A percentile compares a stretch with the other conserved stretches of the same genome.
Conservation (phyloP, 2,888 invertebrate species). For the Idaea dimidiata region DNA sequence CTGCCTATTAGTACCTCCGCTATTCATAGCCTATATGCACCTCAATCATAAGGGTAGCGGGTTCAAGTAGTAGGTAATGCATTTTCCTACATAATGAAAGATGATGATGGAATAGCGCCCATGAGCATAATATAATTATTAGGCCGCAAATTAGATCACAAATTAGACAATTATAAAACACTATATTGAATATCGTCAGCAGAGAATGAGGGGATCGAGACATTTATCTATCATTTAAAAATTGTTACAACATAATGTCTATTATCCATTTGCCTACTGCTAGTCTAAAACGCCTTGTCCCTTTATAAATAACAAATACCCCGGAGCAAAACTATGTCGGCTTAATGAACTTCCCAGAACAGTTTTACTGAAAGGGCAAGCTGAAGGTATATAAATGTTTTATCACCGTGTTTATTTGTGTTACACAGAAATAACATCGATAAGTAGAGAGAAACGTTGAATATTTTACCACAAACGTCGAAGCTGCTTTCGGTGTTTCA, state of each 20-base stretch:
- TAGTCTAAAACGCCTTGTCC: not conserved
- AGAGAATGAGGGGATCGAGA: too few relatives aligned
- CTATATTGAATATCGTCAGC: too few relatives aligned
- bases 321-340: slow-evolving; percentile 39
- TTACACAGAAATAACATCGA: not conserved
- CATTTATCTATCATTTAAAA: too few relatives aligned
- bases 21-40: too few relatives aligned
- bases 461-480: not conserved
- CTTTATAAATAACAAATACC: slow-evolving; percentile 2
- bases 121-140: too few relatives aligned
- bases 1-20: too few relatives aligned
- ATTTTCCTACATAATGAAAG: too few relatives aligned
- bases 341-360: slow-evolving; percentile 57
- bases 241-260: not conserved
- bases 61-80: too few relatives aligned
- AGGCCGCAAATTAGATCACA: too few relatives aligned
- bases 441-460: not conserved
- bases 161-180: too few relatives aligned
- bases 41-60: too few relatives aligned
- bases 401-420: not conserved
- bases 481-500: not conserved
- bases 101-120: too few relatives aligned
- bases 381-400: not conserved
- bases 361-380: slow-evolving; percentile 9
- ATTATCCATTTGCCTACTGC: not conserved